A percentile compares a stretch with the other conserved stretches of the same genome.
These are phyloP conservation scores for Sapajus apella DNA, from an alignment of 2,113 vertebrate genomes.

Conservation along the genomic window DNA sequence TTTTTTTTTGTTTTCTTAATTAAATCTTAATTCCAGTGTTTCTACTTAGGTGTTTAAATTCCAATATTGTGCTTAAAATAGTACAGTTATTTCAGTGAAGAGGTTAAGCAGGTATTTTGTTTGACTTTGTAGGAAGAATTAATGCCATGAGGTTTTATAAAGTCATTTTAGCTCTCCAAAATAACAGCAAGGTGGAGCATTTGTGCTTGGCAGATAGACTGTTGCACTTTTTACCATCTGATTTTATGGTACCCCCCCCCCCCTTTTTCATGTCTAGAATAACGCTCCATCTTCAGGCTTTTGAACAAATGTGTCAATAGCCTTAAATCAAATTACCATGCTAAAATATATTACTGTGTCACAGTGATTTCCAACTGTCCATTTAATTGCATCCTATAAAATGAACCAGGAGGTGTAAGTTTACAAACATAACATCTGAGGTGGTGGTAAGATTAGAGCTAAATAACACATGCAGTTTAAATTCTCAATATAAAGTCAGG, in stretches of 20 bases:
- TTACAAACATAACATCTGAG: conserved; percentile 83
- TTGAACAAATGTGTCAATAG: conserved; percentile 67
- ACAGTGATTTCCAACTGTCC: conserved; percentile 69
- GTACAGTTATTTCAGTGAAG: not conserved
- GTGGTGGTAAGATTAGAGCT: conserved; percentile 66
- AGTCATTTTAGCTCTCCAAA: conserved; percentile 64
- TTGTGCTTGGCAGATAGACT: conserved; percentile 52
- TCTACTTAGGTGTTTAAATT: conserved; percentile 33
- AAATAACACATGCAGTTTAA: conserved; percentile 72
- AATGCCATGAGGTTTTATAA: conserved; percentile 60
- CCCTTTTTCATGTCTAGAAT: not conserved
- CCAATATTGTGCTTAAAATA: conserved; percentile 55
- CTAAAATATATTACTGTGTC: conserved; percentile 76
- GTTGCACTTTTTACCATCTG: conserved; percentile 43
- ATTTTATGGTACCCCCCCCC: conserved; percentile 69
- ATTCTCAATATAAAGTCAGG: conserved; percentile 45
- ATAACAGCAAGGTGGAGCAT: conserved; percentile 63
- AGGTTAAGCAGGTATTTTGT: conserved; percentile 71
- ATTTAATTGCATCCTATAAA: conserved; percentile 80
- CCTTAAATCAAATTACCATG: conserved; percentile 79
- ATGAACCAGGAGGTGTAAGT: conserved; percentile 75
- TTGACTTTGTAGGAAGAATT: conserved; percentile 72
- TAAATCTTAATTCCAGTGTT: not conserved
- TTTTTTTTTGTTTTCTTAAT: not conserved
- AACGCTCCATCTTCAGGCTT: conserved; percentile 68